Base-by-base conservation (phyloP, 1,140 invertebrate species). In the Anoplophora glabripennis region DNA sequence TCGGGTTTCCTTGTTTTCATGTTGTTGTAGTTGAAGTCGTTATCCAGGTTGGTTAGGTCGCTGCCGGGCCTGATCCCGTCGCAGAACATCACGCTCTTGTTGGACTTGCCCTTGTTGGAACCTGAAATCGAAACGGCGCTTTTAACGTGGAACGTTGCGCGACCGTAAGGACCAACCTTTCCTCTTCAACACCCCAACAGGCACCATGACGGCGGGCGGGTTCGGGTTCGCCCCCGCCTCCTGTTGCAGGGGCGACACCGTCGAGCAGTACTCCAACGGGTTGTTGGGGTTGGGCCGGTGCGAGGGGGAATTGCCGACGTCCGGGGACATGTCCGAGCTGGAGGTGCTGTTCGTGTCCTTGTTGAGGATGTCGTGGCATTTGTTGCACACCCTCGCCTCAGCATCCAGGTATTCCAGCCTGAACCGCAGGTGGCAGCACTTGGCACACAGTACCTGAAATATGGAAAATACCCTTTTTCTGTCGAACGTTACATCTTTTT, bases 1-100 rank as follows among this genome's bases (percentile, higher is more conserved):
- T 46, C 35, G 34, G n/a, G 41, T 54, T 64, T 63, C 14, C 40
- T 59, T 10, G 38, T 54, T 40, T 63, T 66, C 0, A 47, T 35
- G 11, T 54, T 57, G 37, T 61, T 64, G 42, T 72, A 75, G 47
- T 71, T 69, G 53, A 75, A 75, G 61, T 75, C 70, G 21, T 65
- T 68, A 73, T 86, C 88, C 53, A 89, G 77, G 72, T 92, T 90
- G 54, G 90, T 90, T 61, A 94, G 79, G 78, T 94, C 92, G 71
- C 90, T 92, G 58, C 92, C 92, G 56, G 92, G 92, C 64, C 92
- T 82, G 73, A 95, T 93, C 63, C 92, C 92, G 78, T 94, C 92
- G 69, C 90, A 93, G 75, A 95, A 95, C 81, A 94, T 93, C 7
- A 95, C 92, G 63, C 87, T 89, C 87, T 74, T 85, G 74, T 70